Conservation (phyloP, 2,797 vertebrate species). For the Hylomyscus alleni region DNA sequence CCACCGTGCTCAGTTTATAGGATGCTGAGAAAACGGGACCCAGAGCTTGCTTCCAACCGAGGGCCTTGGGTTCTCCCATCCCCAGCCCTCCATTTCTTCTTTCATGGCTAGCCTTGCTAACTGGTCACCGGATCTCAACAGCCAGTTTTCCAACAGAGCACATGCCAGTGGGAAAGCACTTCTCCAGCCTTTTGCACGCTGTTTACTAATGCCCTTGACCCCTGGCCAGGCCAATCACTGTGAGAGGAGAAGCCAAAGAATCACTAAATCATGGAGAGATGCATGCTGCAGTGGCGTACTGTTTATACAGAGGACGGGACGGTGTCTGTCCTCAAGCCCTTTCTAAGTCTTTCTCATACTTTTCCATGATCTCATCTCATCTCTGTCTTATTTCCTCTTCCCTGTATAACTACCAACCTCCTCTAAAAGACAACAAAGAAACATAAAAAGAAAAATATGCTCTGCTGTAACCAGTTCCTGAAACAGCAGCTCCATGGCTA, state of each 20-base stretch:
- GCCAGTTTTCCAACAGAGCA: neutral
- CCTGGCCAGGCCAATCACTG: neutral
- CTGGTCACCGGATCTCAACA: neutral
- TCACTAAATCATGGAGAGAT: neutral
- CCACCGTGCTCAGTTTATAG: too few species aligned
- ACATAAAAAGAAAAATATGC: neutral
- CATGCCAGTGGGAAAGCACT: neutral
- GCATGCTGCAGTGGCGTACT: too few species aligned
- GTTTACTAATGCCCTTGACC: constrained; percentile 1
- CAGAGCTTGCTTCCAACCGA: neutral
- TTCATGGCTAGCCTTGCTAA: neutral
- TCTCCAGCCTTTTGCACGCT: neutral
- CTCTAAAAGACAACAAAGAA: neutral
- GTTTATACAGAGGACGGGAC: neutral
- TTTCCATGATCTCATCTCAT: constrained; percentile 1
- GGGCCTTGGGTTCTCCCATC: neutral
- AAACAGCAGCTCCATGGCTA: neutral
- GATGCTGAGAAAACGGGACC: too few species aligned
- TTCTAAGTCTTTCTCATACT: neutral
- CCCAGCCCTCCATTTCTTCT: neutral
- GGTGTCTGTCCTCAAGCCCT: neutral
- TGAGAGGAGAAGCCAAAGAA: neutral
- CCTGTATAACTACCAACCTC: neutral
- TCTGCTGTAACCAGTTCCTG: neutral
- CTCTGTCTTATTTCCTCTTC: neutral